Evolutionary conservation across 2,888 invertebrate species (phyloP).

Genomic region (Drosophila nr. perissopoda): DNA sequence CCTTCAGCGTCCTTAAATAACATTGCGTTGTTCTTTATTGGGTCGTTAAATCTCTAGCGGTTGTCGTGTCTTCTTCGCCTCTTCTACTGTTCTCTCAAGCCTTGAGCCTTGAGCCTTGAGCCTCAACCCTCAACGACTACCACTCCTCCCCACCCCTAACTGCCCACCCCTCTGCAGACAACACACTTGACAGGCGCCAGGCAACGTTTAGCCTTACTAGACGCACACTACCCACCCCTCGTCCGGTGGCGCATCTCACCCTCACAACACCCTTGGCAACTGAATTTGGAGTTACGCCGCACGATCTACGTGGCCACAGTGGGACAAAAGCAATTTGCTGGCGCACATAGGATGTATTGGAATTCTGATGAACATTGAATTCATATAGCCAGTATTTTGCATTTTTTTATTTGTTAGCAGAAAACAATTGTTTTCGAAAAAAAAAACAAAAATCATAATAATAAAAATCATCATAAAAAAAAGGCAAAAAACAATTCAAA

Average conservation of each 20-base stretch:
- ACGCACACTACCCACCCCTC: neutral
- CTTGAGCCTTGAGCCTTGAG: slow-evolving; percentile 12
- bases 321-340: slow-evolving; percentile 1
- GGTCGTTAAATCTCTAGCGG: slow-evolving; percentile 81
- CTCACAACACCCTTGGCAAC: slow-evolving; percentile 34
- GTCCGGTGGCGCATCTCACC: slow-evolving; percentile 1
- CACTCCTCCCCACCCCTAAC: neutral
- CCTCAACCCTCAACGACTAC: slow-evolving; percentile 12
- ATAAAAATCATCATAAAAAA: no score
- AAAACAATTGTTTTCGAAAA: no score
- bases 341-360: neutral
- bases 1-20: slow-evolving; percentile 77
- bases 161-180: neutral
- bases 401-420: no score
- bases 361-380: neutral
- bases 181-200: slow-evolving; percentile 25
- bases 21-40: slow-evolving; percentile 80
- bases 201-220: slow-evolving; percentile 27
- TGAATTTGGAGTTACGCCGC: slow-evolving; percentile 40
- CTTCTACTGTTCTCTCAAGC: neutral
- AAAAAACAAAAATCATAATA: no score
- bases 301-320: slow-evolving; percentile 50
- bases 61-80: slow-evolving; percentile 67
- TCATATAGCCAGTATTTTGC: no score
- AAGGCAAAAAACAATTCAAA: no score